Conservation (phyloP, 2,113 vertebrate species). For the Amblyopsis rosae region DNA sequence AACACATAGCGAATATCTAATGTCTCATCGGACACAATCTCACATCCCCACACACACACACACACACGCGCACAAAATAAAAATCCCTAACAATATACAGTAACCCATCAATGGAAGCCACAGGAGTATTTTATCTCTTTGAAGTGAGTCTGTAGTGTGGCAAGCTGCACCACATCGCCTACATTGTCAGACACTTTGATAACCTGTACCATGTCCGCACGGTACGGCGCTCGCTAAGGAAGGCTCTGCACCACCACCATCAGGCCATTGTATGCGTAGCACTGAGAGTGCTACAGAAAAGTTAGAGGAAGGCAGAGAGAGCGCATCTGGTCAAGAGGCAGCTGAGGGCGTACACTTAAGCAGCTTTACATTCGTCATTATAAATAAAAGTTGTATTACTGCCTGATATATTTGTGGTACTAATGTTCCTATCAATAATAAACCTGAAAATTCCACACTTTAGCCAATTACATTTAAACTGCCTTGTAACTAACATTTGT, state of each 20-base stretch:
- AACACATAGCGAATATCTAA: conserved; percentile 35
- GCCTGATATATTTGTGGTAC: neutral
- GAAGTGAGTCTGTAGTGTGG: conserved; percentile 14
- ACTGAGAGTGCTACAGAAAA: conserved; percentile 14
- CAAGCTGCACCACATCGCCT: conserved; percentile 12
- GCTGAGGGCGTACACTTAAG: neutral
- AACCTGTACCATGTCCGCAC: conserved; percentile 11
- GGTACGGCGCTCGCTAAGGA: conserved; percentile 37
- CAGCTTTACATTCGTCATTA: too few relatives aligned
- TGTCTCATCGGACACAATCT: conserved; percentile 53
- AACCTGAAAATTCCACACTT: too few relatives aligned
- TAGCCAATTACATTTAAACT: conserved; percentile 5
- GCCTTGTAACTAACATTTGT: conserved; percentile 6
- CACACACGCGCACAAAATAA: conserved; percentile 19
- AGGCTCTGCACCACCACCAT: conserved; percentile 58
- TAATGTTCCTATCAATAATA: neutral
- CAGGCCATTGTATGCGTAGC: conserved; percentile 43
- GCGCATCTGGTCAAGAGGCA: conserved; percentile 42
- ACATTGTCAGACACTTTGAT: conserved; percentile 15
- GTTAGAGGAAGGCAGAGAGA: conserved; percentile 3
- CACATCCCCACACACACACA: conserved; percentile 22
- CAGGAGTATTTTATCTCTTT: conserved; percentile 20
- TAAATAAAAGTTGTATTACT: too few relatives aligned
- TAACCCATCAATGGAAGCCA: conserved; percentile 30
- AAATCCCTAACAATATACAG: conserved; percentile 15